phyloP scores from a whole-genome alignment of 2,113 vertebrate species.

The Plotosus lineatus region DNA sequence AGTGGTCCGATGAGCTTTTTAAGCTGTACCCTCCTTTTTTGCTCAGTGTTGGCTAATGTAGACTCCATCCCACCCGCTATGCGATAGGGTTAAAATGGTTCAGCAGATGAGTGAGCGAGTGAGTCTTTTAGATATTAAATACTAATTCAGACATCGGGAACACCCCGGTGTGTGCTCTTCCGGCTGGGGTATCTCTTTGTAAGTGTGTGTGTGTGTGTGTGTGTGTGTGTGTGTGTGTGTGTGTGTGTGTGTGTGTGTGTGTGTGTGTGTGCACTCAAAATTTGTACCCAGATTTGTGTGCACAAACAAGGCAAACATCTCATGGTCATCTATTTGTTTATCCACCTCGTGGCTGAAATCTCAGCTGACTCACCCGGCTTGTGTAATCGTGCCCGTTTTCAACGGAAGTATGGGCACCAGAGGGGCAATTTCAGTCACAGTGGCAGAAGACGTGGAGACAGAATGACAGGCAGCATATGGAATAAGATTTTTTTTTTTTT shows the following conservation, averaged over 20 bases:
- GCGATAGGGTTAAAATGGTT: too few relatives aligned
- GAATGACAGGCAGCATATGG: not conserved
- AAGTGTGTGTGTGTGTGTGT: not conserved
- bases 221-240: not conserved
- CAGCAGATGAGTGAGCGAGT: too few relatives aligned
- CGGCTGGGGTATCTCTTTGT: not conserved
- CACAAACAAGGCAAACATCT: slow-evolving; percentile 32
- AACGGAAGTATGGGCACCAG: too few relatives aligned
- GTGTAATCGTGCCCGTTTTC: not conserved
- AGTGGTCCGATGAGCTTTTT: too few relatives aligned
- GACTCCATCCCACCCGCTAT: too few relatives aligned
- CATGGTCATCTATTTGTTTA: slow-evolving; percentile 46
- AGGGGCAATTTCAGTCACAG: not conserved
- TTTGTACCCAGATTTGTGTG: slow-evolving; percentile 1
- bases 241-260: not conserved
- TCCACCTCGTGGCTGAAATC: slow-evolving; percentile 34
- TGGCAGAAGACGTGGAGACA: not conserved
- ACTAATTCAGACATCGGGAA: slow-evolving; percentile 10
- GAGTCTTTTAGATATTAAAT: slow-evolving; percentile 5
- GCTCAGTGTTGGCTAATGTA: too few relatives aligned
- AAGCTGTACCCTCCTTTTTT: too few relatives aligned
- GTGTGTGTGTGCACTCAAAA: not conserved
- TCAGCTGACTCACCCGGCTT: not conserved
- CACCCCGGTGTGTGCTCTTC: not conserved
- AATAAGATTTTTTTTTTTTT: not conserved